Percentiles rank a stretch among this genome's conserved stretches.
Evolutionary conservation across 2,797 vertebrate genomes (phyloP).

Genomic region (Cichlasoma orientale): DNA sequence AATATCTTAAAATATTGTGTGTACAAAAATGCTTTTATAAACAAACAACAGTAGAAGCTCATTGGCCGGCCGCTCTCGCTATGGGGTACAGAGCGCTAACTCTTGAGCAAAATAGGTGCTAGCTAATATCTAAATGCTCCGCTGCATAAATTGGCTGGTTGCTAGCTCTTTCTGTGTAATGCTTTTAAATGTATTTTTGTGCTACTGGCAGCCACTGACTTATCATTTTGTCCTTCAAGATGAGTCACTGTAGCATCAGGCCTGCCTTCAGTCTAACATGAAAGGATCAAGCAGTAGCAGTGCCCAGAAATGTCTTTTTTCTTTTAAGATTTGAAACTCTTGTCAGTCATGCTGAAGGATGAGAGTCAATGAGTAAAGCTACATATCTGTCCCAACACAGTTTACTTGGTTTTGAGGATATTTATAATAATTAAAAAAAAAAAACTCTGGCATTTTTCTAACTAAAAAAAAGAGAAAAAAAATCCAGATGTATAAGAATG

Average conservation of each 20-base stretch:
- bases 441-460: not conserved
- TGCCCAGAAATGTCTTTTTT: not conserved
- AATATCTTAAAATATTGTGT: too few species aligned
- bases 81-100: not conserved
- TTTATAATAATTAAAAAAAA: not conserved
- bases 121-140: too few species aligned
- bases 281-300: not conserved
- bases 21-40: too few species aligned
- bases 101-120: too few species aligned
- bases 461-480: not conserved
- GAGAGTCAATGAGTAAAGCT: not conserved
- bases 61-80: too few species aligned
- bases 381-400: not conserved
- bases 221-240: not conserved
- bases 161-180: not conserved
- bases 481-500: not conserved
- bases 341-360: not conserved
- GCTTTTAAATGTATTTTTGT: not conserved
- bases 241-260: not conserved
- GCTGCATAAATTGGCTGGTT: not conserved
- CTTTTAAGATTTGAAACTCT: not conserved
- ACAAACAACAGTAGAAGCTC: too few species aligned
- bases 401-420: not conserved
- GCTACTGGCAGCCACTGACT: not conserved
- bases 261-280: not conserved